Base-by-base conservation (phyloP, 2,797 vertebrate species). In the Clarias pachynema region DNA sequence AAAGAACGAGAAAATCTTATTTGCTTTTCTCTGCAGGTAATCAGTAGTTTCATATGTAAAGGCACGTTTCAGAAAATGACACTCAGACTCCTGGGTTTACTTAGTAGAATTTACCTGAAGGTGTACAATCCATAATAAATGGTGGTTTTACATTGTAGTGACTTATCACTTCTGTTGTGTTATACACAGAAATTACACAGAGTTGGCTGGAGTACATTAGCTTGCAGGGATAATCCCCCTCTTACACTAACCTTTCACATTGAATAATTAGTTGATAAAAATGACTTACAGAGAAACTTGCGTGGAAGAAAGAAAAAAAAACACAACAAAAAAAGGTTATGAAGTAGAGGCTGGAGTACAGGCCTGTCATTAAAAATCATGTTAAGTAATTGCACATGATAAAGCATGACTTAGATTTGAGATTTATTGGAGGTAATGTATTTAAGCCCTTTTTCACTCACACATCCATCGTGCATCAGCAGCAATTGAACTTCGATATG, bases 1-100 rank as follows among this genome's bases (percentile, higher is more conserved):
- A 82, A 78, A 70, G 29, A 78, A 86, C 79, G 69, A 82, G 72
- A 18, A 70, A 69, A 77, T n/a, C 44, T 20, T 73, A 49, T 86
- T 74, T 80, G 26, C 31, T 80, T 65, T 15, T 62, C 24, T 56
- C 26, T 60, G n/a, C 66, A 60, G 63, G 49, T 77, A 75, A 82
- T 66, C 68, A 59, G 40, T 40, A n/a, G 63, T 63, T 44, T 53
- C 65, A 79, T 62, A 59, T 86, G 73, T 73, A 62, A 63, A 66
- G 70, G 34, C n/a, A 69, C 56, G 20, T 34, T 82, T 57, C 62
- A 53, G 37, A 49, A 79, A 72, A 86, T 77, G 16, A 86, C 49
- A 77, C n/a, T 31, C 34, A 72, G 63, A 5, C 63, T 66, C 10
- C n/a, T 34, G 62, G 40, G n/a, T 77, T 77, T 70, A 44, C 26